Conservation (phyloP, 2,113 vertebrate species). For the Melanostigma gelatinosum region DNA sequence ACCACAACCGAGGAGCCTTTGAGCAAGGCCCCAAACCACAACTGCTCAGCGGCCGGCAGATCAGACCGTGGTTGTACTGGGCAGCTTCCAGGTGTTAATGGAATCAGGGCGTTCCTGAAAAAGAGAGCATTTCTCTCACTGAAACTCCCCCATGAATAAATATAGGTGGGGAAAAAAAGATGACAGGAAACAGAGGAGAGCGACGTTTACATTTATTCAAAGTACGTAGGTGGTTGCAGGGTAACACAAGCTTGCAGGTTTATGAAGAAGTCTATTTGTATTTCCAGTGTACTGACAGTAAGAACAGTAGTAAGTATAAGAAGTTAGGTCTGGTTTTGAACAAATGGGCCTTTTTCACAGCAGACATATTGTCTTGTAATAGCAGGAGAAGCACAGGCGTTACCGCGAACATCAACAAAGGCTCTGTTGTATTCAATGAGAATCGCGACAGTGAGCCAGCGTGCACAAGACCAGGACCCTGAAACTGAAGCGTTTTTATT, state of each 20-base stretch:
- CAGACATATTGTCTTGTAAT: neutral
- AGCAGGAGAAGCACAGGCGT: neutral
- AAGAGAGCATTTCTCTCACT: neutral
- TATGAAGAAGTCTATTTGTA: neutral
- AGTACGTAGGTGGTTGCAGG: neutral
- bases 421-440: neutral
- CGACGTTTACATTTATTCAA: neutral
- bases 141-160: neutral
- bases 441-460: neutral
- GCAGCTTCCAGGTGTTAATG: neutral
- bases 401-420: neutral
- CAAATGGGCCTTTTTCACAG: neutral
- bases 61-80: neutral
- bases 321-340: neutral
- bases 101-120: neutral
- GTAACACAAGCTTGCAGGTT: neutral
- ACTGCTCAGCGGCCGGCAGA: neutral
- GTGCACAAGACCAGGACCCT: neutral
- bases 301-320: neutral
- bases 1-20: neutral
- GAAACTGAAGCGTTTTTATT: neutral
- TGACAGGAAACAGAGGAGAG: neutral
- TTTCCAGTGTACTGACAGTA: neutral
- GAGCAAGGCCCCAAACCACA: neutral
- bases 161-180: neutral